These are phyloP conservation scores for Smithornis capensis DNA, from an alignment of 2,113 vertebrate genomes.

Conservation along the genomic window DNA sequence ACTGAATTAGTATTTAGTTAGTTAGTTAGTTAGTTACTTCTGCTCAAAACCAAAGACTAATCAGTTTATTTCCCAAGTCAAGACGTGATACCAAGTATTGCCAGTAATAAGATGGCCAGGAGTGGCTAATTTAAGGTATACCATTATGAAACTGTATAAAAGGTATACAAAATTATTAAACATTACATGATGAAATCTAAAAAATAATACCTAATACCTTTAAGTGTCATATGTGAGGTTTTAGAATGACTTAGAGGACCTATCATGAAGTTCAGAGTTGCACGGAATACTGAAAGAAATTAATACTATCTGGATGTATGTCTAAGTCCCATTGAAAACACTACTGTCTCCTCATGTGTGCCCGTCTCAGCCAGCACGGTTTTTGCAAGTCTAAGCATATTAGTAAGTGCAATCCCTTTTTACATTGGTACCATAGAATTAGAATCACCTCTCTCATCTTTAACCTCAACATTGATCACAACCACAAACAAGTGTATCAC, in stretches of 20 bases:
- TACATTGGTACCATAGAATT: not conserved
- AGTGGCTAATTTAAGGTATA: not conserved
- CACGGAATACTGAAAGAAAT: not conserved
- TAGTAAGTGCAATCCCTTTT: not conserved
- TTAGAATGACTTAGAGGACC: not conserved
- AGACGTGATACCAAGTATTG: not conserved
- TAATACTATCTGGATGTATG: not conserved
- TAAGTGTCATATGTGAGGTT: not conserved
- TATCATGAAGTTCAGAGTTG: not conserved
- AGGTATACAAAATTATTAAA: slow-evolving; percentile 19
- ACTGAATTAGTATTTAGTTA: not conserved
- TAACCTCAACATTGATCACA: not conserved
- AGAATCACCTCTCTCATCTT: not conserved
- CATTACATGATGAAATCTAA: not conserved
- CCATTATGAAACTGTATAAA: not conserved
- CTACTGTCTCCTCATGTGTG: not conserved
- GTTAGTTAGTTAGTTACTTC: not conserved
- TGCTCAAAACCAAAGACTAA: not conserved
- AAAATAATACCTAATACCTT: not conserved
- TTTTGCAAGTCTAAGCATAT: not conserved
- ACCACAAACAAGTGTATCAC: not conserved
- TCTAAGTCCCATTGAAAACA: not conserved
- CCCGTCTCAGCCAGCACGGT: not conserved
- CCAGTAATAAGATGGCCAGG: not conserved
- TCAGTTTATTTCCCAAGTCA: not conserved